Base-by-base conservation (phyloP, 2,888 invertebrate species). In the Sceliomorpha sp. region DNA sequence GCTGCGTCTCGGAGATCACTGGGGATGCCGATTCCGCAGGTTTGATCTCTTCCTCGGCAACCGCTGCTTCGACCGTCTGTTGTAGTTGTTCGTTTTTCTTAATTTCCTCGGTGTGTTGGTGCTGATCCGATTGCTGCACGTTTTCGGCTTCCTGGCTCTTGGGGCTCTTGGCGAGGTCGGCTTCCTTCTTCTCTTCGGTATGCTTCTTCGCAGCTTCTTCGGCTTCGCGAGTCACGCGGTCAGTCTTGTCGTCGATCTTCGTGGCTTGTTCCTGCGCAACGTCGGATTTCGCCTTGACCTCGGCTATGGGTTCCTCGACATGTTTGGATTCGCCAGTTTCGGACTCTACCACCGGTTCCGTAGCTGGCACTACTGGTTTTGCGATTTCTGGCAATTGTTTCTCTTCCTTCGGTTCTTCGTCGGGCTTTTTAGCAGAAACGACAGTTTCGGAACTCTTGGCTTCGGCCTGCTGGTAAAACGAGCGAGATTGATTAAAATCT, bases 191-290 rank as follows among this genome's bases (percentile, higher is more conserved):
- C 80, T 78, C 51, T 75, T 81, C 45, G 5, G 4, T 55, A 14
- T 68, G 71, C 29, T 73, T 60, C 29, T 69, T 70, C 7, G 75
- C 76, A 2, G 76, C 73, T 47, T 82, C 80, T 39, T 83, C 84
- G 15, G 83, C 79, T 7, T 84, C 82, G 7, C 84, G 82, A 9
- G 84, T 84, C 12, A 84, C 83, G 7, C 85, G 81, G 50, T 85
- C 84, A 8, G 78, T 77, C 14, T 82, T 82, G 17, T 81, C 81
- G 7, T 76, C 76, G 20, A 88, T 80, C 69, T 89, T 89, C 14
- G 84, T 73, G 39, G 42, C 31, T 20, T 76, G 74, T 8, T 74
- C 74, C 4, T 64, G 74, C 5, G 63, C 60, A 42, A 72, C 70
- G 48, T 73, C 77, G 34, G 64, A 17, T 15, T 63, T 40, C 6